phyloP scores from a whole-genome alignment of 2,888 invertebrate genomes.

The Nomada lathburiana region DNA sequence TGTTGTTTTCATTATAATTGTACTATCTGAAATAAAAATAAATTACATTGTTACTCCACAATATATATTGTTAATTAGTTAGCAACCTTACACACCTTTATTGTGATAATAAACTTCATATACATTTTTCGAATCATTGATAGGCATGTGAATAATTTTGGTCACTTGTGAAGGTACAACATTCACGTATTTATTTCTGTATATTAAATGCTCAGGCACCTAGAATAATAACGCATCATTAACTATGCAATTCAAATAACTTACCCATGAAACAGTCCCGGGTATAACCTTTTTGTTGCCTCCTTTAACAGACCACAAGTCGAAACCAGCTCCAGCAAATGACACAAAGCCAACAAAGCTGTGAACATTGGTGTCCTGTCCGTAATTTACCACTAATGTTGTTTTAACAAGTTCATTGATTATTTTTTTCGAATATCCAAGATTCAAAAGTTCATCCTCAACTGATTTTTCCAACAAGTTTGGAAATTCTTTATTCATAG shows the following conservation, averaged over 20 bases:
- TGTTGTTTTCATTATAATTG: slow-evolving; percentile 62
- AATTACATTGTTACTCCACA: background rate
- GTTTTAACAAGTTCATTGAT: slow-evolving; percentile 86
- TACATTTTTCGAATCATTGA: slow-evolving; percentile 44
- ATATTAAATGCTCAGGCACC: slow-evolving; percentile 79
- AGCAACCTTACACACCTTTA: slow-evolving; percentile 61
- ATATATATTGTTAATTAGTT: background rate
- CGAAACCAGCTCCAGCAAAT: slow-evolving; percentile 85
- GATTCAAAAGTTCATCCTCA: slow-evolving; percentile 80
- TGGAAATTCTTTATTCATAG: slow-evolving; percentile 85
- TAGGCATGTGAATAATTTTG: slow-evolving; percentile 71
- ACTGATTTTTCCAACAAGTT: slow-evolving; percentile 83
- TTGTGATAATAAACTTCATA: slow-evolving; percentile 77
- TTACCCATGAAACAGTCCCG: too few relatives aligned
- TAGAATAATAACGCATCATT: slow-evolving; percentile 61
- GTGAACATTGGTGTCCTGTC: slow-evolving; percentile 86
- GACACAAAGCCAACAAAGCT: slow-evolving; percentile 85
- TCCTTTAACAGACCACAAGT: slow-evolving; percentile 87
- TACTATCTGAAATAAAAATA: slow-evolving; percentile 71
- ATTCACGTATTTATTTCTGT: slow-evolving; percentile 72
- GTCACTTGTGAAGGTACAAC: slow-evolving; percentile 73
- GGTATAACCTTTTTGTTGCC: slow-evolving; percentile 86
- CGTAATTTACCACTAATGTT: slow-evolving; percentile 87
- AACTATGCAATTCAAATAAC: background rate
- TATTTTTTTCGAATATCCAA: slow-evolving; percentile 84